phyloP scores from a whole-genome alignment of 2,113 vertebrate genomes.

The Anolis carolinensis region DNA sequence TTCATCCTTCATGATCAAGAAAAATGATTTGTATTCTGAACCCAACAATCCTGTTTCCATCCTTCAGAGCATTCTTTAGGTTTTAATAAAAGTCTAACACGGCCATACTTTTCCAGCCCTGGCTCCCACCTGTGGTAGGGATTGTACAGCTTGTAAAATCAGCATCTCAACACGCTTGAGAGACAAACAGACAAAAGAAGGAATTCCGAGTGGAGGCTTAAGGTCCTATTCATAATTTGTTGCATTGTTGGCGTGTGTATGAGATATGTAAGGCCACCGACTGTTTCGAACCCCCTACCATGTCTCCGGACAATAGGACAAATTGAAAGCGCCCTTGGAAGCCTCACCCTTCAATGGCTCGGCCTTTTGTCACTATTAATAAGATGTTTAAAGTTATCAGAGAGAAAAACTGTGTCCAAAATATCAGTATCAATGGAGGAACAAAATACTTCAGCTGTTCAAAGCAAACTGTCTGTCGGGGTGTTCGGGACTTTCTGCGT shows the following conservation, averaged over 20 bases:
- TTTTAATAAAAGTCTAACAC: background rate
- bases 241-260: slow-evolving; percentile 64
- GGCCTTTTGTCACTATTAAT: slow-evolving; percentile 51
- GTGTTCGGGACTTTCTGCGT: background rate
- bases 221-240: slow-evolving; percentile 76
- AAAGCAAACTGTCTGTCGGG: background rate
- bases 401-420: slow-evolving; percentile 52
- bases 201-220: slow-evolving; percentile 64
- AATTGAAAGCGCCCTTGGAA: slow-evolving; percentile 55
- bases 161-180: slow-evolving; percentile 51
- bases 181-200: slow-evolving; percentile 66
- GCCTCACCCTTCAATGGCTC: slow-evolving; percentile 34
- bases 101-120: slow-evolving; percentile 6
- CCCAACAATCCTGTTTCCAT: background rate
- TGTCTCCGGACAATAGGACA: slow-evolving; percentile 57
- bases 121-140: slow-evolving; percentile 15
- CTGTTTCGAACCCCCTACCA: slow-evolving; percentile 50
- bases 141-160: slow-evolving; percentile 34
- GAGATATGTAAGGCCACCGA: slow-evolving; percentile 70
- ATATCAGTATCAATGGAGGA: slow-evolving; percentile 12
- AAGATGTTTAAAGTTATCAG: slow-evolving; percentile 49
- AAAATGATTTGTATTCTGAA: background rate
- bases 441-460: background rate
- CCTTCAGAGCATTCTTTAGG: background rate
- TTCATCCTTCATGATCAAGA: background rate